These are phyloP conservation scores for Eristalis intricaria DNA, from an alignment of 2,888 invertebrate species.

Conservation along the genomic window DNA sequence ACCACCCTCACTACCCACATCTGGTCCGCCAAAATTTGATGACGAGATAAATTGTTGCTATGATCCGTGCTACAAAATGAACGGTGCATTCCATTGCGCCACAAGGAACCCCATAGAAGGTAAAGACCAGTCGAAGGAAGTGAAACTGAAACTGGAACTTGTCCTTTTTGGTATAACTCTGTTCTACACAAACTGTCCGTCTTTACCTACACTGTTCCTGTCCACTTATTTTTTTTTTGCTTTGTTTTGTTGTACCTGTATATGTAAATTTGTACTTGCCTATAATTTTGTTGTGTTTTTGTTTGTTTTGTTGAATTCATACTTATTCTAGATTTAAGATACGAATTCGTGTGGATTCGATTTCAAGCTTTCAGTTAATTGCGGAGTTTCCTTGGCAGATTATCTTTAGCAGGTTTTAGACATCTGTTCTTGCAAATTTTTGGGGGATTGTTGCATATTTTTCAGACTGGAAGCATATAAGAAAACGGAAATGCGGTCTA, in stretches of 20 bases:
- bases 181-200: conserved; percentile 40
- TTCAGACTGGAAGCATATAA: neutral
- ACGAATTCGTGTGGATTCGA: neutral
- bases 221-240: too few species aligned
- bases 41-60: conserved; percentile 58
- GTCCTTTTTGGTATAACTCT: conserved; percentile 38
- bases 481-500: too few species aligned
- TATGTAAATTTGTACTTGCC: neutral
- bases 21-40: conserved; percentile 60
- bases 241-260: neutral
- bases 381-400: neutral
- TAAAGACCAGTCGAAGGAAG: conserved; percentile 47
- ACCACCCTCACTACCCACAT: conserved; percentile 54
- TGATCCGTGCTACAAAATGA: conserved; percentile 66
- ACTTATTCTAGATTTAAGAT: neutral
- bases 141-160: conserved; percentile 32
- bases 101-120: conserved; percentile 66
- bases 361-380: neutral
- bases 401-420: neutral
- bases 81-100: conserved; percentile 54
- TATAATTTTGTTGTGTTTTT: conserved; percentile 32
- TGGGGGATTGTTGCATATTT: neutral
- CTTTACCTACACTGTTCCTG: conserved; percentile 33
- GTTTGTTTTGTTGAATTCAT: neutral
- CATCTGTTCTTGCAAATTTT: neutral